A percentile compares a stretch with the other conserved stretches of the same genome.
These are phyloP conservation scores for Acridotheres tristis DNA, from an alignment of 2,797 vertebrate species.

Conservation along the genomic window DNA sequence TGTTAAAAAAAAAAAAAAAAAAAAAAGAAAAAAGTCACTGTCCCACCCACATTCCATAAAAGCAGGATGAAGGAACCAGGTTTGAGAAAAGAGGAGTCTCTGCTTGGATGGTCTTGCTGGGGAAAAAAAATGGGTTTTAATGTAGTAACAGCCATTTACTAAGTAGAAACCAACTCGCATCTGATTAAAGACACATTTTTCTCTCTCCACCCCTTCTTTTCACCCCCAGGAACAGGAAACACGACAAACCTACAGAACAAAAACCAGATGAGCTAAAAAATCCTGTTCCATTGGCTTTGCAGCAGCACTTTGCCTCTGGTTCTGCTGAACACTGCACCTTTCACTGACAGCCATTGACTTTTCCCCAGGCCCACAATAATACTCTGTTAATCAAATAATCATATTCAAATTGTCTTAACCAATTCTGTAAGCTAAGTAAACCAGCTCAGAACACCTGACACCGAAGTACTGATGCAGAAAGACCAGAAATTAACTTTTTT, in stretches of 20 bases:
- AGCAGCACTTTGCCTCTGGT: neutral
- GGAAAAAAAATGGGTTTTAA: neutral
- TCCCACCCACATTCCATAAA: neutral
- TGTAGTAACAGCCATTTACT: neutral
- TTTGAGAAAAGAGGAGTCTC: neutral
- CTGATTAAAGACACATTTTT: constrained; percentile 8
- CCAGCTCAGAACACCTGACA: neutral
- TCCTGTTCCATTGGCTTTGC: neutral
- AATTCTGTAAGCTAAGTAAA: neutral
- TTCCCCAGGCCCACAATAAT: neutral
- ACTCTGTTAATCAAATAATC: neutral
- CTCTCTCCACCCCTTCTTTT: neutral
- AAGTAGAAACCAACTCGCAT: neutral
- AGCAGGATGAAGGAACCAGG: neutral
- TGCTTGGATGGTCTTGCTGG: neutral
- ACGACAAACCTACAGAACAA: neutral
- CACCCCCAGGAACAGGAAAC: constrained; percentile 7
- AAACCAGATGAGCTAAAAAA: constrained; percentile 41
- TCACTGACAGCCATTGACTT: neutral
- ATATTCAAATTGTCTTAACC: neutral
- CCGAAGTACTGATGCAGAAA: neutral
- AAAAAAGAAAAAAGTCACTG: neutral
- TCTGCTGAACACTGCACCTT: neutral
- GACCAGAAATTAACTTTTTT: neutral
- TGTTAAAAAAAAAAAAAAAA: too few relatives aligned